These are phyloP conservation scores for Dasypus novemcinctus DNA, from an alignment of 2,113 vertebrate species.

Conservation along the genomic window DNA sequence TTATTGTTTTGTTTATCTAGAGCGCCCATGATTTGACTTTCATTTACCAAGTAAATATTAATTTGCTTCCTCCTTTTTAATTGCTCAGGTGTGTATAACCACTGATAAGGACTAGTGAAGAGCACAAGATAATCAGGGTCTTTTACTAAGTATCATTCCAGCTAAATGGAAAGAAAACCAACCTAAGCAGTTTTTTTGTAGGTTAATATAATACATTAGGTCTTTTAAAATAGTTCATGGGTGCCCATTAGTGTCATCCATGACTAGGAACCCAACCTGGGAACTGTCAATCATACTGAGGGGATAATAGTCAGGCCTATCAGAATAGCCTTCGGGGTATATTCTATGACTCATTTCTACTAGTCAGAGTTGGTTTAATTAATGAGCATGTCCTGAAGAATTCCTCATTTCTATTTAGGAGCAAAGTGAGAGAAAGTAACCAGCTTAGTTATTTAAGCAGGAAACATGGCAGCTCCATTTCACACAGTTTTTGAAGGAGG, in stretches of 20 bases:
- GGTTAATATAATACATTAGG: neutral
- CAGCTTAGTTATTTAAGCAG: conserved; percentile 14
- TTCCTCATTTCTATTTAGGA: conserved; percentile 38
- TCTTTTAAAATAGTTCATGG: neutral
- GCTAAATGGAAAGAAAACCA: neutral
- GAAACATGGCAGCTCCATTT: neutral
- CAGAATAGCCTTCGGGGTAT: neutral
- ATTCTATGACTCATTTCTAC: neutral
- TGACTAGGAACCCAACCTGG: neutral
- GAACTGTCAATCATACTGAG: neutral
- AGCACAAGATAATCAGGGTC: neutral
- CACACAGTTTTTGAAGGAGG: conserved; percentile 19
- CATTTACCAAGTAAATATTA: neutral
- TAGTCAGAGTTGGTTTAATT: neutral
- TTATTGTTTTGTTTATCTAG: neutral
- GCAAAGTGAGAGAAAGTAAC: conserved; percentile 1
- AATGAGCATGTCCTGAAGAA: neutral
- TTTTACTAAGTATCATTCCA: neutral
- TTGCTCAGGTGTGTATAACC: neutral
- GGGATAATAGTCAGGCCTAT: neutral
- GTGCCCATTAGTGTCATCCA: neutral
- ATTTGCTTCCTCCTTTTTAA: neutral
- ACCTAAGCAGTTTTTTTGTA: neutral
- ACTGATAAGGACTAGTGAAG: neutral
- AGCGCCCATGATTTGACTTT: neutral